phyloP scores from a whole-genome alignment of 2,113 vertebrate species.

The Mesembrinibis cayennensis region DNA sequence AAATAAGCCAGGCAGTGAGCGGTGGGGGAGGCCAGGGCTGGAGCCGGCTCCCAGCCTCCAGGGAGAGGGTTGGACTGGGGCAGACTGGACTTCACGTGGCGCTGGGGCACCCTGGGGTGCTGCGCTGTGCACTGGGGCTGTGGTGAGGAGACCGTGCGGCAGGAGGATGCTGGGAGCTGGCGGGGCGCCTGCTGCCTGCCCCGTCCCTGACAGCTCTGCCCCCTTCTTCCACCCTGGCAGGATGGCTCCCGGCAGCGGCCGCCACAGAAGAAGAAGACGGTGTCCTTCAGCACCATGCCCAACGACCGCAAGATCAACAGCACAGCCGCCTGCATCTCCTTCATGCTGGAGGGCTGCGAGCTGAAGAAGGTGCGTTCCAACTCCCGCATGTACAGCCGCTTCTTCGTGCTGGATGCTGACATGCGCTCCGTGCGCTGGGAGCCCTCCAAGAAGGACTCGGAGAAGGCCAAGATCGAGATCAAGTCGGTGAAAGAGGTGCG shows the following conservation, averaged over 20 bases:
- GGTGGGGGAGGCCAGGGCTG: not conserved
- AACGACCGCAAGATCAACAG: slow-evolving; percentile 91
- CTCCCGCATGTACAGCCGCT: slow-evolving; percentile 92
- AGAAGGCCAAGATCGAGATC: slow-evolving; percentile 92
- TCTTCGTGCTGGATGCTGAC: slow-evolving; percentile 88
- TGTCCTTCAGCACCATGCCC: slow-evolving; percentile 93
- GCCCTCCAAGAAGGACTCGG: slow-evolving; percentile 91
- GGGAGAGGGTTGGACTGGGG: not conserved
- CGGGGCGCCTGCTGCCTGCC: rapidly evolving
- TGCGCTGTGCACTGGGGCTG: not conserved
- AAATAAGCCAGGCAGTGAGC: slow-evolving; percentile 18
- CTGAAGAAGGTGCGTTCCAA: slow-evolving; percentile 95
- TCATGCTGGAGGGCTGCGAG: slow-evolving; percentile 94
- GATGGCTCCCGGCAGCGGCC: slow-evolving; percentile 85
- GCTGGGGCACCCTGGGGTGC: not conserved
- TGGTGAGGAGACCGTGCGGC: rapidly evolving
- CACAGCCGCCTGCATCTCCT: slow-evolving; percentile 90
- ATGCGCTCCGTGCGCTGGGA: slow-evolving; percentile 91
- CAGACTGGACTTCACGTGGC: rapidly evolving
- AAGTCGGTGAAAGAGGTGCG: slow-evolving; percentile 91
- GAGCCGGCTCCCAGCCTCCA: not conserved
- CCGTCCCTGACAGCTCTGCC: not conserved
- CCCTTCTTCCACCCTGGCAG: slow-evolving; percentile 64
- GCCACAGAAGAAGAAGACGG: slow-evolving; percentile 83
- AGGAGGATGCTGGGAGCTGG: not conserved